Base-by-base conservation (phyloP, 2,797 vertebrate genomes). In the Sternotherus odoratus region DNA sequence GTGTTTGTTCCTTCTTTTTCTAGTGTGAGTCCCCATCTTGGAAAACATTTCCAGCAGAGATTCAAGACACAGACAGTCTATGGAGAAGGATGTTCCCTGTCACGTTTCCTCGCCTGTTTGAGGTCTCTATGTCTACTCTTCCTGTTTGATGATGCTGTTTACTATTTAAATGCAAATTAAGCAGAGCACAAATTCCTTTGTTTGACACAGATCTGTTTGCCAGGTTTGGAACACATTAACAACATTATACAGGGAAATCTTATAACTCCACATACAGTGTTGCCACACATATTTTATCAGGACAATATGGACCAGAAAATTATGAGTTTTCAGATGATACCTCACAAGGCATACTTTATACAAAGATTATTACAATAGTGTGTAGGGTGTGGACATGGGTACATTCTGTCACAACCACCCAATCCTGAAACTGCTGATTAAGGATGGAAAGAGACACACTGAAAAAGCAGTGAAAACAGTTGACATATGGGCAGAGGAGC, bases 391-490 rank as follows among this genome's bases (percentile, higher is more conserved):
- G 26, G 57, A 60, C 57, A 30, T 28, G 7, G 30, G 12, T 60
- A 60, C 30, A 8, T 33, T 57, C 56, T 57, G 28, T 28, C 56
- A 30, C 56, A 56, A 10, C 12, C 12, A 57, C 26, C 12, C 93
- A 74, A 43, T 66, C 28, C 66, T 86, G n/a, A 81, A 46, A 53
- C 28, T 88, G 91, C 87, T 86, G 28, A 33, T 60, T 60, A 91
- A 92, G 56, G 26, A 88, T 87, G 86, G 83, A 39, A 79, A 88
- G 72, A 83, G 74, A 85, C 19, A 49, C 51, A 89, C 82, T 83
- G 80, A 92, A 54, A 33, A 0, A 92, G 63, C 77, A 39, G 15
- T 54, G 83, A 88, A 33, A 80, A 84, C 30, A 83, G 77, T 5
- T 1, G 75, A 77, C 39, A 54, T 36, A 82, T 30, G 19, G 66